These are phyloP conservation scores for Marcusenius ussheri DNA, from an alignment of 2,113 vertebrate genomes.

Conservation along the genomic window DNA sequence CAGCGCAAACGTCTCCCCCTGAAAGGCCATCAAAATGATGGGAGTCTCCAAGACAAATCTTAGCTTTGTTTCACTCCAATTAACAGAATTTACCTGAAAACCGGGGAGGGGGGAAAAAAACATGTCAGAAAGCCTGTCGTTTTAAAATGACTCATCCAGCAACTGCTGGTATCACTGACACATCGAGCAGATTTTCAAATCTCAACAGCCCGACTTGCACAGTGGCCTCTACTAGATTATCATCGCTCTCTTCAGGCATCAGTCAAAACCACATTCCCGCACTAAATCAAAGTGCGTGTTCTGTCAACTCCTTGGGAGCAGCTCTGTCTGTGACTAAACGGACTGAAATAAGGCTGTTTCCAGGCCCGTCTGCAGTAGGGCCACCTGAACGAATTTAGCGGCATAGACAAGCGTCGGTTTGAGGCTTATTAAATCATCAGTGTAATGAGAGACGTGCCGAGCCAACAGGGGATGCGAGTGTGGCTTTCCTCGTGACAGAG, in stretches of 20 bases:
- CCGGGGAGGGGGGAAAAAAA: not conserved
- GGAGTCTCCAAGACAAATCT: not conserved
- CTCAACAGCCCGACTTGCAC: not conserved
- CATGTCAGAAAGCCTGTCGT: conserved; percentile 32
- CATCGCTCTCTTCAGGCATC: not conserved
- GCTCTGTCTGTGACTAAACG: conserved; percentile 3
- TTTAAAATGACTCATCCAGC: conserved; percentile 27
- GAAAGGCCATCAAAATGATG: not conserved
- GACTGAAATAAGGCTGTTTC: not conserved
- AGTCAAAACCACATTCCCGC: not conserved
- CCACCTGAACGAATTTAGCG: not conserved
- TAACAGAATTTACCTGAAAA: conserved; percentile 30
- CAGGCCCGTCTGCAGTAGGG: not conserved
- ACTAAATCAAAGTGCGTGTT: not conserved
- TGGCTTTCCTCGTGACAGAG: not conserved
- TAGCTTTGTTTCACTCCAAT: conserved; percentile 1
- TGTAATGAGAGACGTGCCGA: not conserved
- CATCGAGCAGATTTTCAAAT: not conserved
- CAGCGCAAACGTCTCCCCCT: not conserved
- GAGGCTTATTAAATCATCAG: not conserved
- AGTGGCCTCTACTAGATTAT: not conserved
- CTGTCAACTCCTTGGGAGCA: not conserved
- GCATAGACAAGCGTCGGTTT: not conserved
- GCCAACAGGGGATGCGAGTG: not conserved
- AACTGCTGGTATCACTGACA: not conserved